Evolutionary conservation across 2,797 vertebrate genomes (phyloP).

Genomic region (Liparis tanakae): DNA sequence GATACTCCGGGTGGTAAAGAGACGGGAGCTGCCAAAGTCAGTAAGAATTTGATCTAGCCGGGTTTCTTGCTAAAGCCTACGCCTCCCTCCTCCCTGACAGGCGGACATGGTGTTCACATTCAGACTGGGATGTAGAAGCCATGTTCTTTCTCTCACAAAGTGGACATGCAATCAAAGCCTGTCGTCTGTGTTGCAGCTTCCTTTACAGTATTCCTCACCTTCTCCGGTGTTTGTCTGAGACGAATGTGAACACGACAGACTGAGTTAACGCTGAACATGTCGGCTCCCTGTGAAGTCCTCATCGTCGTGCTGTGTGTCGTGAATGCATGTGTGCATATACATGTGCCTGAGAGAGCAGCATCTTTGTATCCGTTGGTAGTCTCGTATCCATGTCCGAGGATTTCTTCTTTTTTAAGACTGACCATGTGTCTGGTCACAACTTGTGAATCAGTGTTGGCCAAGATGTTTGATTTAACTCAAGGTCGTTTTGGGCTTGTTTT

Average conservation of each 20-base stretch:
- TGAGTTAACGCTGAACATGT: slow-evolving; percentile 32
- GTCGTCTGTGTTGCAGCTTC: slow-evolving; percentile 25
- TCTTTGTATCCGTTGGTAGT: slow-evolving; percentile 43
- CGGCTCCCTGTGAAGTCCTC: slow-evolving; percentile 19
- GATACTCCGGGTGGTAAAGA: slow-evolving; percentile 96
- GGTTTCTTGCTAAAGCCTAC: slow-evolving; percentile 90
- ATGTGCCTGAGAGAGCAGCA: slow-evolving; percentile 16
- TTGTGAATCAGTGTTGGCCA: slow-evolving; percentile 5
- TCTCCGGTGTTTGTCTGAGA: slow-evolving; percentile 36
- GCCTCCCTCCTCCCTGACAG: slow-evolving; percentile 88
- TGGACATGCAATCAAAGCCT: slow-evolving; percentile 50
- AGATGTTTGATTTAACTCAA: neutral
- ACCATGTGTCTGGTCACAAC: slow-evolving; percentile 8
- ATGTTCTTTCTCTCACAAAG: slow-evolving; percentile 49
- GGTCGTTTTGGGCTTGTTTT: slow-evolving; percentile 53
- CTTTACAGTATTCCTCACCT: slow-evolving; percentile 42
- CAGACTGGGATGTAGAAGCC: slow-evolving; percentile 75
- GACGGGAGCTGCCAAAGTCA: slow-evolving; percentile 99
- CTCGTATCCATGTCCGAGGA: neutral
- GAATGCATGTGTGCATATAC: slow-evolving; percentile 44
- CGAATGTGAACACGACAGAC: slow-evolving; percentile 27
- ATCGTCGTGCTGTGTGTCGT: slow-evolving; percentile 15
- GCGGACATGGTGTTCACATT: slow-evolving; percentile 82
- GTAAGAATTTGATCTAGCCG: slow-evolving; percentile 97
- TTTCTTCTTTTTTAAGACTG: slow-evolving; percentile 12